phyloP scores from a whole-genome alignment of 1,140 invertebrate species.

The Orius insidiosus region DNA sequence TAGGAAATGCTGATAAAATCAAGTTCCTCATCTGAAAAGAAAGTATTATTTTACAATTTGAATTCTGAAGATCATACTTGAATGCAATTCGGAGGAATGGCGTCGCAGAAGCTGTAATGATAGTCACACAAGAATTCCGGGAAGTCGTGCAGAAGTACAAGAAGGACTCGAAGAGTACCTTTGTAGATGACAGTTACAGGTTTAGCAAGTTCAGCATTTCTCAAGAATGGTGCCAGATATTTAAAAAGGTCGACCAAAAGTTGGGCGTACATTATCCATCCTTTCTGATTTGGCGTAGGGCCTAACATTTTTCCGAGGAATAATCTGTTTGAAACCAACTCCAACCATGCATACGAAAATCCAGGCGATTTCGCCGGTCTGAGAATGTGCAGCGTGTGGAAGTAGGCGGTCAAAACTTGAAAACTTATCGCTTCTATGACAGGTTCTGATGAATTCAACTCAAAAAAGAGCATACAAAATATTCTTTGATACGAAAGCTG shows the following conservation, averaged over 20 bases:
- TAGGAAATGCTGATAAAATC: slow-evolving; percentile 91
- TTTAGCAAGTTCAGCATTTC: slow-evolving; percentile 89
- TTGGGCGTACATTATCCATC: slow-evolving; percentile 79
- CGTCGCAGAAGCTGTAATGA: slow-evolving; percentile 98
- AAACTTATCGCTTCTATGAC: slow-evolving; percentile 83
- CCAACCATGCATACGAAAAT: slow-evolving; percentile 96
- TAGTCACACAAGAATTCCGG: slow-evolving; percentile 98
- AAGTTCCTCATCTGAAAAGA: slow-evolving; percentile 78
- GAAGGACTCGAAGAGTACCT: slow-evolving; percentile 85
- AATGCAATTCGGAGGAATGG: slow-evolving; percentile 96
- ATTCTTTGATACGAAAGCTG: slow-evolving; percentile 95
- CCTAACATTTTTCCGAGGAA: slow-evolving; percentile 90
- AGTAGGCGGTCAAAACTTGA: slow-evolving; percentile 75
- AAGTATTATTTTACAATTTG: neutral
- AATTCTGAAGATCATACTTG: slow-evolving; percentile 35
- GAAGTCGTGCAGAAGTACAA: slow-evolving; percentile 95
- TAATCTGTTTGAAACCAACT: slow-evolving; percentile 87
- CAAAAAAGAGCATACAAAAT: slow-evolving; percentile 92
- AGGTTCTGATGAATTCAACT: slow-evolving; percentile 83
- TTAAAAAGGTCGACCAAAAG: slow-evolving; percentile 90
- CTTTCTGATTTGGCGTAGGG: slow-evolving; percentile 51
- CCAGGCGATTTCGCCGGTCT: slow-evolving; percentile 88
- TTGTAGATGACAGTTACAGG: slow-evolving; percentile 88
- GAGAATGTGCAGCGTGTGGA: slow-evolving; percentile 81
- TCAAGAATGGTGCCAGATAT: slow-evolving; percentile 87